Evolutionary conservation across 2,113 vertebrate genomes (phyloP).

Genomic region (Platysternon megacephalum): DNA sequence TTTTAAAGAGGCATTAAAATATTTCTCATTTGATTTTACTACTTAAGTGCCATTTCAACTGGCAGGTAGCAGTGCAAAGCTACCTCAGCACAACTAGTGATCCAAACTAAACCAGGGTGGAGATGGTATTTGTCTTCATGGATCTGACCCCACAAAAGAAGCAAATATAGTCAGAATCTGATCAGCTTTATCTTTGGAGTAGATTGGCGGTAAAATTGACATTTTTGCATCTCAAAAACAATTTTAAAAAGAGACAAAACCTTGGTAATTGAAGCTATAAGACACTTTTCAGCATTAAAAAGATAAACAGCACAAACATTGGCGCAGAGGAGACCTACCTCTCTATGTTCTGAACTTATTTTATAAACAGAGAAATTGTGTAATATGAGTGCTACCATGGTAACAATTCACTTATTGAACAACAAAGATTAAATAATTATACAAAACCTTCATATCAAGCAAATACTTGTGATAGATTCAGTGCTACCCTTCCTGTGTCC

Average conservation of each 20-base stretch:
- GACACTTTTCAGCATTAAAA: background rate
- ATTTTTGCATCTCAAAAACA: background rate
- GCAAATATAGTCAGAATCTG: background rate
- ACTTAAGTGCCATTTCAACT: background rate
- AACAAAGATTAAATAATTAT: slow-evolving; percentile 67
- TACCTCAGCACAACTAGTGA: background rate
- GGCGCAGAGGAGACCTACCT: background rate
- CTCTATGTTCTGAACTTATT: slow-evolving; percentile 53
- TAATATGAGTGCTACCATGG: slow-evolving; percentile 70
- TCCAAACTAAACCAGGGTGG: background rate
- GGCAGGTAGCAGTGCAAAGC: background rate
- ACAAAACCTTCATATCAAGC: slow-evolving; percentile 61
- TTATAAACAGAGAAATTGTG: slow-evolving; percentile 53
- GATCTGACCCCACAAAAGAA: background rate
- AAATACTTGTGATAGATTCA: slow-evolving; percentile 58
- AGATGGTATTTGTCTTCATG: background rate
- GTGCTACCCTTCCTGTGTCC: slow-evolving; percentile 4
- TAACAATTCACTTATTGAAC: slow-evolving; percentile 68
- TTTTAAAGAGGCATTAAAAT: background rate
- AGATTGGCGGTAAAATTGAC: background rate
- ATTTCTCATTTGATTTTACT: background rate
- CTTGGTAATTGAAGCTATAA: background rate
- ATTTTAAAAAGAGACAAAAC: background rate
- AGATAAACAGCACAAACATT: background rate
- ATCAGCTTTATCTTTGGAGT: background rate